These are phyloP conservation scores for Dryas iulia DNA, from an alignment of 1,140 invertebrate genomes.

Conservation along the genomic window DNA sequence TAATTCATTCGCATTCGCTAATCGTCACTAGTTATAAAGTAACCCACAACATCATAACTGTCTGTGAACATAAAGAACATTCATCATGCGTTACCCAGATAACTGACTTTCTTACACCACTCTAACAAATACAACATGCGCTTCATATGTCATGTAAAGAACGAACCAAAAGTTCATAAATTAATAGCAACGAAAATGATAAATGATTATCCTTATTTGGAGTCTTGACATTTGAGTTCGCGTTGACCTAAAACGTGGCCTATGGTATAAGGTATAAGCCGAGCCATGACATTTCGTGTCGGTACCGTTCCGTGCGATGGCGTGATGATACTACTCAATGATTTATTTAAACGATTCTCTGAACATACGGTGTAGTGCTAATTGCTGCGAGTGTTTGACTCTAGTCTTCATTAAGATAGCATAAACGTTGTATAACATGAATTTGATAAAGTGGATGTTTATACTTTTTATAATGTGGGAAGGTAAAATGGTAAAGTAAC, in stretches of 20 bases:
- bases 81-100: neutral
- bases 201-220: constrained; percentile 3
- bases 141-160: neutral
- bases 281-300: constrained; percentile 37
- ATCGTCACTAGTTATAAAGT: too few relatives aligned
- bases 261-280: constrained; percentile 1
- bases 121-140: neutral
- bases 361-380: neutral
- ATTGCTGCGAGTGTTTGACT: neutral
- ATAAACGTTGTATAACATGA: too few relatives aligned
- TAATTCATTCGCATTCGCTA: too few relatives aligned
- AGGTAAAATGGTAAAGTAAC: too few relatives aligned
- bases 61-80: too few relatives aligned
- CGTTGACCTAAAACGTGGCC: constrained; percentile 22
- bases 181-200: constrained; percentile 1
- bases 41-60: too few relatives aligned
- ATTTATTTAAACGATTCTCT: constrained; percentile 7
- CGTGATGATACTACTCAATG: constrained; percentile 18
- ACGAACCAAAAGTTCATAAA: neutral
- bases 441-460: too few relatives aligned
- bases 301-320: constrained; percentile 14
- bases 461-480: too few relatives aligned
- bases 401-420: too few relatives aligned
- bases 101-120: neutral
- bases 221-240: constrained; percentile 30